Evolutionary conservation across 1,140 invertebrate species (phyloP), one percentile per base, ranked within the genome.

Genomic region (Condylostylus longicornis): DNA sequence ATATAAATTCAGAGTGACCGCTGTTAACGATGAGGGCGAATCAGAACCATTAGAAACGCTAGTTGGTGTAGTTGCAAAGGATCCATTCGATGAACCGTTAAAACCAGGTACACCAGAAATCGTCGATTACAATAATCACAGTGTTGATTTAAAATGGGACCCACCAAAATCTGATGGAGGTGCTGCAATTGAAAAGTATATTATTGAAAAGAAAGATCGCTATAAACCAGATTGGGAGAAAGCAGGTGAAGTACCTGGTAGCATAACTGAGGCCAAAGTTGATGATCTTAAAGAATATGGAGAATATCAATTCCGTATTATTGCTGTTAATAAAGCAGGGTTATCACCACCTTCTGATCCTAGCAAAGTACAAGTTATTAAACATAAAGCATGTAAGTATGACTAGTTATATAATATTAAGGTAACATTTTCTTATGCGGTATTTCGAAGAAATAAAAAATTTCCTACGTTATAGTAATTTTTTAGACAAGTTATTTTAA

Each of bases 321-420:
- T 87, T 46, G 93, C 95, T 8, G 81, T 96, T 14, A 99, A 98
- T 65, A 95, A 96, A 66, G 93, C 90, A 33, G 95, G 96, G 29
- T 74, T 69, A 5, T 91, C 89, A 2, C 79, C 82, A 29, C 78
- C 91, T n/a, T 96, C 90, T 17, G 90, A 95, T 47, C 78, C 91
- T 2, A 93, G 85, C n/a, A 81, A 83, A 53, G 75, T 81, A 65
- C 87, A 91, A 47, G 79, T 84, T 31, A 87, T 87, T 45, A 91
- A 90, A 61, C 79, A 88, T 53, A 83, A 85, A 65, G 70, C 82
- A 49, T 65, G 85, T 89, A 66, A 82, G 79, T 72, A 47, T 35
- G 14, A 35, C 5, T 15, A 20, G 8, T 35, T 6, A 8, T 20
- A n/a, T n/a, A n/a, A n/a, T n/a, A n/a, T n/a, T n/a, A n/a, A n/a